These are phyloP conservation scores for Dryobates pubescens DNA, from an alignment of 2,797 vertebrate species.

Conservation along the genomic window DNA sequence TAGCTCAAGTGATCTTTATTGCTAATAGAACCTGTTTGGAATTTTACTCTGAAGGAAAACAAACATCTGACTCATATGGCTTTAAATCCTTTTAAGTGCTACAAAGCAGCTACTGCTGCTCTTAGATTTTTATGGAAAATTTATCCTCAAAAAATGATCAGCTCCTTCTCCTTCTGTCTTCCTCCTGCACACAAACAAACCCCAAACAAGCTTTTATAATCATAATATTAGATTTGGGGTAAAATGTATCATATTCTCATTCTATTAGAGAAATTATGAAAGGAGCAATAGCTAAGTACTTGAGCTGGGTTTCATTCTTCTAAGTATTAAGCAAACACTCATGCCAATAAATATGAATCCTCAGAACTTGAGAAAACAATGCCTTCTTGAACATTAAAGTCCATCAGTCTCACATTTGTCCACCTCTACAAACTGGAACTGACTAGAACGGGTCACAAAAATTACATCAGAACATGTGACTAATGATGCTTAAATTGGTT, in stretches of 20 bases:
- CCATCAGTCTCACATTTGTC: not conserved
- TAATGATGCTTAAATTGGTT: not conserved
- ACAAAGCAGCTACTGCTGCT: not conserved
- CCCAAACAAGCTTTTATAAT: not conserved
- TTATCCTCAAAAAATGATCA: not conserved
- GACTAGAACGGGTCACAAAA: not conserved
- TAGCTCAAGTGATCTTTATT: not conserved
- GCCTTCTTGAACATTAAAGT: not conserved
- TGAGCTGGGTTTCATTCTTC: not conserved
- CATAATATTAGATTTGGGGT: not conserved
- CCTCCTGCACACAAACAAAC: not conserved
- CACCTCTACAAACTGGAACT: not conserved
- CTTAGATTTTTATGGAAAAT: not conserved
- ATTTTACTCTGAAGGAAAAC: conserved; percentile 10
- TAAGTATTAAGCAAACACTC: not conserved
- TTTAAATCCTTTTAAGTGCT: not conserved
- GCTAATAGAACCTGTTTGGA: not conserved
- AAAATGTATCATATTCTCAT: not conserved
- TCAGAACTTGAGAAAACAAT: not conserved
- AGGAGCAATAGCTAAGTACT: not conserved
- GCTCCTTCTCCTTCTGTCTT: not conserved
- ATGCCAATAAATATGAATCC: not conserved
- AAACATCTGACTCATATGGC: not conserved
- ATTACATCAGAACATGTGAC: not conserved
- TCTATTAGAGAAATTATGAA: not conserved